phyloP scores from a whole-genome alignment of 2,797 vertebrate genomes.

The Schizothorax lantsangensis region DNA sequence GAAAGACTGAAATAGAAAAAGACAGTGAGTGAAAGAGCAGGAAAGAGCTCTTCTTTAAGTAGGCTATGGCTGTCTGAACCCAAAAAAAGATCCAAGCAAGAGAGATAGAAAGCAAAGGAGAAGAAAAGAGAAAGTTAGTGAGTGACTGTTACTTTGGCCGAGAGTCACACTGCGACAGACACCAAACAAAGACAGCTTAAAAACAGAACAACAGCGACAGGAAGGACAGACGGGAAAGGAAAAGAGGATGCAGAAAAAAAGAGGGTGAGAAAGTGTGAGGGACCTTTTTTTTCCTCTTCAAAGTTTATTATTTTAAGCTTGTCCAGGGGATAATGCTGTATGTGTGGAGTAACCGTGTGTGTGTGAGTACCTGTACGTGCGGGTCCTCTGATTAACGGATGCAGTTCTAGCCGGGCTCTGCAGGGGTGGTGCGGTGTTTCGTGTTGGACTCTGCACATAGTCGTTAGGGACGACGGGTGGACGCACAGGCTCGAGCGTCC shows the following conservation, averaged over 20 bases:
- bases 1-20: constrained; percentile 39
- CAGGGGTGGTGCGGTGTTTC: constrained; percentile 91
- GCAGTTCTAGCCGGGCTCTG: constrained; percentile 97
- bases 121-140: constrained; percentile 55
- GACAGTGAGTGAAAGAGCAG: constrained; percentile 39
- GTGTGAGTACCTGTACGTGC: constrained; percentile 96
- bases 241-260: constrained; percentile 10
- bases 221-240: constrained; percentile 41
- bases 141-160: constrained; percentile 36
- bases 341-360: background rate
- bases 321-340: background rate
- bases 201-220: constrained; percentile 44
- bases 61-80: constrained; percentile 47
- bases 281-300: background rate
- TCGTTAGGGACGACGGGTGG: constrained; percentile 99
- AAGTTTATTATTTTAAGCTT: constrained; percentile 6
- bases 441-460: constrained; percentile 98
- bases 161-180: constrained; percentile 33
- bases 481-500: constrained; percentile 98
- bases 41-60: constrained; percentile 47
- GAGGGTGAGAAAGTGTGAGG: constrained; percentile 21
- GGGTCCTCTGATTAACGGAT: constrained; percentile 98
- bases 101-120: constrained; percentile 48
- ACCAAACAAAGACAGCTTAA: constrained; percentile 33
- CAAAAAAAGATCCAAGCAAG: constrained; percentile 39